phyloP scores from a whole-genome alignment of 2,888 invertebrate species.

The Galerucella pusilla region DNA sequence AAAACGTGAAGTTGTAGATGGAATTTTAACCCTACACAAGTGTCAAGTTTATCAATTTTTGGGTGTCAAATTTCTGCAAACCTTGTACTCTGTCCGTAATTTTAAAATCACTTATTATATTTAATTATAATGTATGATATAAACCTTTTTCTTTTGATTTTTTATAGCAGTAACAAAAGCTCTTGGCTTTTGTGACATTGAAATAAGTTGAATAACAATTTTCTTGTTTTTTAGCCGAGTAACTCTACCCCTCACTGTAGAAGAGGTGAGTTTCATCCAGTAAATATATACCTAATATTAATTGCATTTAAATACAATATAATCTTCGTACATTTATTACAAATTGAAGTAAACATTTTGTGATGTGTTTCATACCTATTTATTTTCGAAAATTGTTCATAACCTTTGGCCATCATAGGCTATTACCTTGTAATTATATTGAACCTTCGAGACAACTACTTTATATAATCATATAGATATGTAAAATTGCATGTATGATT shows the following conservation, averaged over 20 bases:
- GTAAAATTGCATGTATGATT: background rate
- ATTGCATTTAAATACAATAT: background rate
- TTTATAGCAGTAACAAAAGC: slow-evolving; percentile 29
- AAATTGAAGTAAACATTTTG: slow-evolving; percentile 34
- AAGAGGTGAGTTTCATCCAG: slow-evolving; percentile 81
- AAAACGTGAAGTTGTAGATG: slow-evolving; percentile 31
- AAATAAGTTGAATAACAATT: slow-evolving; percentile 48
- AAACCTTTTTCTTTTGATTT: slow-evolving; percentile 7
- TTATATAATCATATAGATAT: background rate
- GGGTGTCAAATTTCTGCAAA: slow-evolving; percentile 37
- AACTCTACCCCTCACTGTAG: slow-evolving; percentile 94
- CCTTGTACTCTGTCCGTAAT: background rate
- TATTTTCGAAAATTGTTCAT: background rate
- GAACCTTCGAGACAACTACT: background rate
- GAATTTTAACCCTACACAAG: slow-evolving; percentile 39
- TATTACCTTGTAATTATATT: background rate
- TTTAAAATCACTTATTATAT: background rate
- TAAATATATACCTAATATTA: background rate
- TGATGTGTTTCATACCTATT: slow-evolving; percentile 9
- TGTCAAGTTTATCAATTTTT: slow-evolving; percentile 44
- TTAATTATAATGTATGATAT: slow-evolving; percentile 13
- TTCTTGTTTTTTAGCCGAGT: slow-evolving; percentile 84
- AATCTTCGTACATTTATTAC: slow-evolving; percentile 35
- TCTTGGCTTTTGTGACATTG: slow-evolving; percentile 46
- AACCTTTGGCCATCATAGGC: background rate